Percentiles rank a stretch among this genome's conserved stretches.
Conservation (phyloP, 1,140 invertebrate genomes). For the Drosophila erecta region DNA sequence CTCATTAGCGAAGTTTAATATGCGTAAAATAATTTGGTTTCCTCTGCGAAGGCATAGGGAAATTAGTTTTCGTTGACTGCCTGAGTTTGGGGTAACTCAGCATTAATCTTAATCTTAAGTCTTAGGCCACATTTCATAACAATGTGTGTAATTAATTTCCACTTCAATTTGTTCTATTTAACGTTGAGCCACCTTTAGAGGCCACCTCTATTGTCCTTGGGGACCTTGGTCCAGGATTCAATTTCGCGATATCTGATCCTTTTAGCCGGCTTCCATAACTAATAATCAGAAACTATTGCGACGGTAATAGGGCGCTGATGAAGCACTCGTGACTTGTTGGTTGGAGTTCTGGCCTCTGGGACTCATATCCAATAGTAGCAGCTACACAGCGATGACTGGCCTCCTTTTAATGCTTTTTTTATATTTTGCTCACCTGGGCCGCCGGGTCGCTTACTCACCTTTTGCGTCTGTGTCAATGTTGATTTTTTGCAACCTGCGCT, state of each 20-base stretch:
- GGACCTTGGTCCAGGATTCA: background rate
- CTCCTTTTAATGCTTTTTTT: background rate
- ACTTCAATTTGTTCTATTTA: background rate
- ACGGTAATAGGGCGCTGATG: slow-evolving; percentile 9
- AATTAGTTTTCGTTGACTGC: too few species aligned
- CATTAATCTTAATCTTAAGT: too few species aligned
- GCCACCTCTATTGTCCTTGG: too few species aligned
- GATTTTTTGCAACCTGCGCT: slow-evolving; percentile 59
- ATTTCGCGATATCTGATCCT: background rate
- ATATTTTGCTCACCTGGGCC: too few species aligned
- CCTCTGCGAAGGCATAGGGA: too few species aligned
- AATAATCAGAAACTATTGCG: slow-evolving; percentile 10
- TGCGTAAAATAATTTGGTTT: background rate
- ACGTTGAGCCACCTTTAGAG: background rate
- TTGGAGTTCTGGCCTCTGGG: background rate
- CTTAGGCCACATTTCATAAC: too few species aligned
- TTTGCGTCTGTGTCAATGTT: slow-evolving; percentile 68
- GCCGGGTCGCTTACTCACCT: slow-evolving; percentile 45
- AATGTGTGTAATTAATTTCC: background rate
- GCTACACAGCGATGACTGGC: background rate
- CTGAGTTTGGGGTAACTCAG: too few species aligned
- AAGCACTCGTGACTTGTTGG: background rate
- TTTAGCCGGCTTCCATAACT: background rate
- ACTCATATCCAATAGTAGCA: background rate
- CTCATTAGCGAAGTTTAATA: slow-evolving; percentile 9